Conservation (phyloP, 1,140 invertebrate genomes). For the Euglossa dilemma region DNA sequence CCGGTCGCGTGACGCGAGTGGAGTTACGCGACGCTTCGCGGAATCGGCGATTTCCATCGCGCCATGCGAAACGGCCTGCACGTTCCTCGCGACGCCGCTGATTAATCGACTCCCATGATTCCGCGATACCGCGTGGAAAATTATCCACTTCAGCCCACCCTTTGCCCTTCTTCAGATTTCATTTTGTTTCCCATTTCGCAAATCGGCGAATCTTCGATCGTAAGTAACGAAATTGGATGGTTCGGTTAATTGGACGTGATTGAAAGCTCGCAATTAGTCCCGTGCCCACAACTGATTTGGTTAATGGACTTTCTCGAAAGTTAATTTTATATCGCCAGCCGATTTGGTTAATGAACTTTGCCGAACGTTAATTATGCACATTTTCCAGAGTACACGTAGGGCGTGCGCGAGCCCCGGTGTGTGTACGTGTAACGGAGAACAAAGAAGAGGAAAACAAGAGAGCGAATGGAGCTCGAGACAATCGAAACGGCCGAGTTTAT, state of each 20-base stretch:
- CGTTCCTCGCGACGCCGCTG: too few relatives aligned
- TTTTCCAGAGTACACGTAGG: background rate
- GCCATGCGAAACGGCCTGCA: background rate
- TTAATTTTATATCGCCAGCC: constrained; percentile 14
- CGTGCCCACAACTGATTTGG: background rate
- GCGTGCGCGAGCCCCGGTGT: too few relatives aligned
- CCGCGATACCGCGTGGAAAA: background rate
- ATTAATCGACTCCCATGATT: background rate
- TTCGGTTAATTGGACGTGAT: constrained; percentile 2
- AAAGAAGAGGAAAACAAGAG: background rate
- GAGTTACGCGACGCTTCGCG: background rate
- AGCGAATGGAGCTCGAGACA: background rate
- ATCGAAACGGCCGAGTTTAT: background rate
- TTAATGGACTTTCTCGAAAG: background rate
- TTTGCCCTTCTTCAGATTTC: background rate
- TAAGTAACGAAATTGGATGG: background rate
- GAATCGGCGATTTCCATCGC: background rate
- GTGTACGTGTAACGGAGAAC: background rate
- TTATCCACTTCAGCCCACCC: background rate
- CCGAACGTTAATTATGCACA: background rate
- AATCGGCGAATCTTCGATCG: too few relatives aligned
- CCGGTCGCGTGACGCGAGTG: constrained; percentile 1
- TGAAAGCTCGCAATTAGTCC: background rate
- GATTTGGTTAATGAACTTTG: constrained; percentile 20
- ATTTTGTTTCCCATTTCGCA: too few relatives aligned